phyloP scores from a whole-genome alignment of 2,888 invertebrate species.

The Odontocolon sp. region DNA sequence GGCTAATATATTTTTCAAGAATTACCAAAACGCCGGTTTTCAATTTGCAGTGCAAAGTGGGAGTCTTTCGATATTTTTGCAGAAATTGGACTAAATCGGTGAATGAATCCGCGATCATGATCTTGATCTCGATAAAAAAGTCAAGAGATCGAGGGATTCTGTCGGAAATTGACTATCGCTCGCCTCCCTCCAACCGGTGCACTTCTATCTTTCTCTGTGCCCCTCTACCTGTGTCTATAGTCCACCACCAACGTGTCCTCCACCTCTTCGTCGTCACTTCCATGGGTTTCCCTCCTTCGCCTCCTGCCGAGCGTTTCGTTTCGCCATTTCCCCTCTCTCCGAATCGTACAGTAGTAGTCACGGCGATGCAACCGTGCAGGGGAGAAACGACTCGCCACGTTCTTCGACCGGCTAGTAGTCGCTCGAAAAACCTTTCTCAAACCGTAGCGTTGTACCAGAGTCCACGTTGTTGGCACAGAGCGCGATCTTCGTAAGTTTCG shows the following conservation, averaged over 20 bases:
- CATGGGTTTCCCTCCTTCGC: slow-evolving; percentile 59
- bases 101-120: slow-evolving; percentile 36
- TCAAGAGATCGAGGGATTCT: slow-evolving; percentile 27
- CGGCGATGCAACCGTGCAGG: slow-evolving; percentile 75
- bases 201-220: slow-evolving; percentile 19
- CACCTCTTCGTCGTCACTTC: slow-evolving; percentile 50
- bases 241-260: slow-evolving; percentile 52
- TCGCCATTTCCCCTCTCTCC: slow-evolving; percentile 73
- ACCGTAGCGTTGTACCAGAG: slow-evolving; percentile 28
- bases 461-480: slow-evolving; percentile 13
- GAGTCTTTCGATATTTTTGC: too few species aligned
- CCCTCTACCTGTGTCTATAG: slow-evolving; percentile 42
- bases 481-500: neutral
- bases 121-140: slow-evolving; percentile 65
- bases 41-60: too few species aligned
- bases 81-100: neutral
- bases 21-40: neutral
- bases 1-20: neutral
- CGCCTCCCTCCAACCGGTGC: slow-evolving; percentile 43
- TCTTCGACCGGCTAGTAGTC: slow-evolving; percentile 74
- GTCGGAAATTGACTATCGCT: slow-evolving; percentile 63
- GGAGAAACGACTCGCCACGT: slow-evolving; percentile 74
- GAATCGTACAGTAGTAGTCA: slow-evolving; percentile 38
- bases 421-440: slow-evolving; percentile 74
- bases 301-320: slow-evolving; percentile 60